Conservation (phyloP, 2,888 invertebrate species). For the Tubulanus polymorphus region DNA sequence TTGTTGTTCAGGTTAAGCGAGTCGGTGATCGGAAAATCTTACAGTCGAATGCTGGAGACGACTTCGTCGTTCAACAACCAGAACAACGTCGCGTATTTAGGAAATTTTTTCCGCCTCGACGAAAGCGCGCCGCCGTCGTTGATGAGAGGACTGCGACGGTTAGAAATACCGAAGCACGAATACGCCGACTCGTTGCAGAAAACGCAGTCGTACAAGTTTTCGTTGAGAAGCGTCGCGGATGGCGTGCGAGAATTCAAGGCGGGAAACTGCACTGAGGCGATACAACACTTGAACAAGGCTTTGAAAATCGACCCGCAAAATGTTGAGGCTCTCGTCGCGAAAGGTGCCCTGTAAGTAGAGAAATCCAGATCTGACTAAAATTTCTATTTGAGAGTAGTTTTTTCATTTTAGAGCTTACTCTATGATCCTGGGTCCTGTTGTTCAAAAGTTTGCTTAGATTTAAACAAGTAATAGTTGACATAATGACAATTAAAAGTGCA, state of each 20-base stretch:
- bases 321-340: conserved; percentile 77
- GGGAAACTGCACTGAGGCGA: conserved; percentile 57
- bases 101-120: conserved; percentile 29
- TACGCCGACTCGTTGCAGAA: conserved; percentile 80
- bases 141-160: conserved; percentile 57
- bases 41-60: conserved; percentile 35
- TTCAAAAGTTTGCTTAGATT: too few relatives aligned
- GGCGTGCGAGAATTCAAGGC: conserved; percentile 93
- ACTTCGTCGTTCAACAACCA: conserved; percentile 57
- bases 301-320: conserved; percentile 60
- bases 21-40: conserved; percentile 21
- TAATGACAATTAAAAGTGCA: too few relatives aligned
- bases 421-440: too few relatives aligned
- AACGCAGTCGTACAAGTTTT: conserved; percentile 89
- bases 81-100: conserved; percentile 56
- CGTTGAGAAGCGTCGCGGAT: conserved; percentile 86
- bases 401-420: too few relatives aligned
- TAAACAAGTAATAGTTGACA: too few relatives aligned
- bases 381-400: too few relatives aligned
- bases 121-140: conserved; percentile 52
- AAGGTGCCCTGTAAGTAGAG: conserved; percentile 69
- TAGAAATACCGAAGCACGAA: conserved; percentile 71
- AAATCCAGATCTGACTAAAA: neutral
- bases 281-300: conserved; percentile 48
- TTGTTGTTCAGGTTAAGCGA: neutral